phyloP scores from a whole-genome alignment of 1,140 invertebrate species.

The Limonius californicus region DNA sequence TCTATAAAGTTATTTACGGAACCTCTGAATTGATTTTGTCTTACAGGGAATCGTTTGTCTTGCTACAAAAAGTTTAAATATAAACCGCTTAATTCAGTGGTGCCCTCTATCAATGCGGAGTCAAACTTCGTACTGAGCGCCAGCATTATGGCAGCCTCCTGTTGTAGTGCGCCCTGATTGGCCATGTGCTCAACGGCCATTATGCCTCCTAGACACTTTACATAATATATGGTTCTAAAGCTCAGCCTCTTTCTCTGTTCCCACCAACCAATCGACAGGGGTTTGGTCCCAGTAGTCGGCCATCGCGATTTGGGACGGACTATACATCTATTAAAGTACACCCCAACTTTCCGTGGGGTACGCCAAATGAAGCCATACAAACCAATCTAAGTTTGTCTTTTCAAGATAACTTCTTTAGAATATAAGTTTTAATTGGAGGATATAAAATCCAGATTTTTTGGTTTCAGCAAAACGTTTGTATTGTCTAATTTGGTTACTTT shows the following conservation, averaged over 20 bases:
- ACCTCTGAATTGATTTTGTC: too few species aligned
- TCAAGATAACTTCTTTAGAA: background rate
- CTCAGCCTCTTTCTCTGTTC: slow-evolving; percentile 30
- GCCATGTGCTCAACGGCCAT: slow-evolving; percentile 36
- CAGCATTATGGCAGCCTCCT: background rate
- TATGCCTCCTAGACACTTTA: slow-evolving; percentile 30
- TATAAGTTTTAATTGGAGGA: background rate
- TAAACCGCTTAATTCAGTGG: background rate
- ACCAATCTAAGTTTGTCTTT: slow-evolving; percentile 11
- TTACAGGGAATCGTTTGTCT: too few species aligned
- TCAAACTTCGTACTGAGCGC: background rate
- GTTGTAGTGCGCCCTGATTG: slow-evolving; percentile 28
- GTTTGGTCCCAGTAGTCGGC: slow-evolving; percentile 28
- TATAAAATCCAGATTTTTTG: background rate
- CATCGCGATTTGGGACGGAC: slow-evolving; percentile 40
- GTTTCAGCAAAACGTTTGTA: background rate
- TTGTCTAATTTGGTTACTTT: background rate
- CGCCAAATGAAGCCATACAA: slow-evolving; percentile 26
- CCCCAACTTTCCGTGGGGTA: slow-evolving; percentile 21
- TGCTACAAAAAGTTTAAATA: slow-evolving; percentile 7
- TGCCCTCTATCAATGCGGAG: background rate
- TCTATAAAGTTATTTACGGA: too few species aligned
- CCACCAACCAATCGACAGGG: slow-evolving; percentile 33
- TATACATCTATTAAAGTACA: slow-evolving; percentile 30
- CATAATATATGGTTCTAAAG: slow-evolving; percentile 35